Evolutionary conservation across 2,888 invertebrate species (phyloP).

Genomic region (Trachelus tabidus): DNA sequence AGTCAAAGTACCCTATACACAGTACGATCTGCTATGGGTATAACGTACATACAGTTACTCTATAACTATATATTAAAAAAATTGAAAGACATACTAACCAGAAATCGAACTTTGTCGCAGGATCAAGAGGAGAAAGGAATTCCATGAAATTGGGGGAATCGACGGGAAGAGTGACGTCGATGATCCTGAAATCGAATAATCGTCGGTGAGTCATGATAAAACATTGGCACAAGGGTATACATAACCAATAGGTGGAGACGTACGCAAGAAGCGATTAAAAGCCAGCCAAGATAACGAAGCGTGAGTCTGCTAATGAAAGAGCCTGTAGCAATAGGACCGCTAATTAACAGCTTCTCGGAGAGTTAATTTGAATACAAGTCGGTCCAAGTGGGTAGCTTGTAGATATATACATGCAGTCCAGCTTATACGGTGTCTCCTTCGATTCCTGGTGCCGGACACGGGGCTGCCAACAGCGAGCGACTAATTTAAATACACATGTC

Average conservation of each 20-base stretch:
- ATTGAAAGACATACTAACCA: neutral
- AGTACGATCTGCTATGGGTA: neutral
- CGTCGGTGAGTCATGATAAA: neutral
- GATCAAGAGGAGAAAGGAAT: neutral
- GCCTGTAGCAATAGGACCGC: conserved; percentile 50
- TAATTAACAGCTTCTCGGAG: conserved; percentile 61
- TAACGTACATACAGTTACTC: neutral
- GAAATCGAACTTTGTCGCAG: neutral
- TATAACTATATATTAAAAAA: neutral
- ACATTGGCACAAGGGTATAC: neutral
- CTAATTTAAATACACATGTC: conserved; percentile 66
- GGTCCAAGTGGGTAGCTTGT: conserved; percentile 21
- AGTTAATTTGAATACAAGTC: conserved; percentile 58
- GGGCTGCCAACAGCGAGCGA: conserved; percentile 55
- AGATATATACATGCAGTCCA: neutral
- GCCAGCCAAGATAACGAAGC: conserved; percentile 44
- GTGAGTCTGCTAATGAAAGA: conserved; percentile 48
- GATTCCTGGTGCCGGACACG: conserved; percentile 26
- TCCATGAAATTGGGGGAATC: neutral
- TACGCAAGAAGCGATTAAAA: neutral
- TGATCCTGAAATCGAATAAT: neutral
- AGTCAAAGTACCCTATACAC: neutral
- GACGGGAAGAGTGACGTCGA: neutral
- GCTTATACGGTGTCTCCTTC: conserved; percentile 12
- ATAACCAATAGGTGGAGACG: neutral